Evolutionary conservation across 2,113 vertebrate species (phyloP).

Genomic region (Eupsittula cactorum): DNA sequence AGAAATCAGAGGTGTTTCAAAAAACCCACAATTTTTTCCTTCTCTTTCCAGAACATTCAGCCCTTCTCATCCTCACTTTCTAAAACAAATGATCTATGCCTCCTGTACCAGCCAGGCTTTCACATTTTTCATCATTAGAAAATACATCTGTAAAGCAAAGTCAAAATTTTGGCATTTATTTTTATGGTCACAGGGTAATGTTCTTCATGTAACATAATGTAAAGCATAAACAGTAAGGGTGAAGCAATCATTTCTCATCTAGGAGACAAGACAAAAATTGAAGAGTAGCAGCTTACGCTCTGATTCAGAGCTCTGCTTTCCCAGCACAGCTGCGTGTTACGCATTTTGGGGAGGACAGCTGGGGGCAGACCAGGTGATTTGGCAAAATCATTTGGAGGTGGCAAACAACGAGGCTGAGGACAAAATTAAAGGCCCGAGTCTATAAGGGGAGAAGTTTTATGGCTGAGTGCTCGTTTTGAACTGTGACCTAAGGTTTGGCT

Average conservation of each 20-base stretch:
- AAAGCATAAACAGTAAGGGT: constrained; percentile 24
- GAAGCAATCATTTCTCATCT: constrained; percentile 54
- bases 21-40: neutral
- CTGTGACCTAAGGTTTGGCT: constrained; percentile 79
- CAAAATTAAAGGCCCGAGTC: neutral
- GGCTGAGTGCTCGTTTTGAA: constrained; percentile 75
- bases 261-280: neutral
- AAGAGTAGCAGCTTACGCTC: neutral
- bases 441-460: constrained; percentile 70
- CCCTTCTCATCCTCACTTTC: constrained; percentile 48
- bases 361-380: constrained; percentile 49
- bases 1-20: constrained; percentile 42
- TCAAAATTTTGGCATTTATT: constrained; percentile 66
- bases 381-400: constrained; percentile 47
- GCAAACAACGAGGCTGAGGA: neutral
- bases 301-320: neutral
- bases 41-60: constrained; percentile 53
- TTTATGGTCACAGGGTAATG: constrained; percentile 60
- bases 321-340: neutral
- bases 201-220: constrained; percentile 43
- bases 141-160: constrained; percentile 68
- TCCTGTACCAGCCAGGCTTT: constrained; percentile 7
- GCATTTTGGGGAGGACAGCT: constrained; percentile 36
- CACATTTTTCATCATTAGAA: constrained; percentile 75
- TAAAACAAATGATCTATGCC: constrained; percentile 51